Evolutionary conservation across 1,140 invertebrate species (phyloP).

Genomic region (Lamellibrachia luymesi): DNA sequence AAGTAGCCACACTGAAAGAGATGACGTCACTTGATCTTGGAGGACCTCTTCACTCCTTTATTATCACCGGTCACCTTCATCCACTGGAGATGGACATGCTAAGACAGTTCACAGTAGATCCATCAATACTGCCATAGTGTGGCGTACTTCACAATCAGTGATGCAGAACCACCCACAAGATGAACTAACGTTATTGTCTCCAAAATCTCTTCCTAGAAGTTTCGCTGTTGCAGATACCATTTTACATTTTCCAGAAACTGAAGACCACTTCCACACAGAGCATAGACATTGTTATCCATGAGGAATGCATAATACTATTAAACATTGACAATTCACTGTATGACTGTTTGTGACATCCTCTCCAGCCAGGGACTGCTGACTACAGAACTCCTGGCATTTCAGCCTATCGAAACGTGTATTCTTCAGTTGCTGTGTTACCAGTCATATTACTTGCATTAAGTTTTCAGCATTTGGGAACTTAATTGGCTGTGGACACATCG

Average conservation of each 20-base stretch:
- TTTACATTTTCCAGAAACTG: neutral
- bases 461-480: too few species aligned
- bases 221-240: neutral
- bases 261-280: neutral
- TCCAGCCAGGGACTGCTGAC: too few species aligned
- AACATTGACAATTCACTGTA: too few species aligned
- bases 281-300: too few species aligned
- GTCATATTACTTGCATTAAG: too few species aligned
- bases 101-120: conserved; percentile 48
- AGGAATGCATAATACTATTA: too few species aligned
- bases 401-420: too few species aligned
- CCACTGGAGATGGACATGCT: conserved; percentile 90
- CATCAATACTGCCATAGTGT: conserved; percentile 8
- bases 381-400: too few species aligned
- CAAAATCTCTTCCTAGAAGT: neutral
- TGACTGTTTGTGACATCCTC: too few species aligned
- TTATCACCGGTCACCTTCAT: conserved; percentile 82
- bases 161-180: neutral
- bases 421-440: too few species aligned
- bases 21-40: conserved; percentile 82
- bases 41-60: conserved; percentile 86
- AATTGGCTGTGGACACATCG: too few species aligned
- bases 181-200: neutral
- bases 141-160: neutral
- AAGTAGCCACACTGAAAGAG: conserved; percentile 69